Conservation (phyloP, 1,140 invertebrate genomes). For the Neuroterus valhalla region DNA sequence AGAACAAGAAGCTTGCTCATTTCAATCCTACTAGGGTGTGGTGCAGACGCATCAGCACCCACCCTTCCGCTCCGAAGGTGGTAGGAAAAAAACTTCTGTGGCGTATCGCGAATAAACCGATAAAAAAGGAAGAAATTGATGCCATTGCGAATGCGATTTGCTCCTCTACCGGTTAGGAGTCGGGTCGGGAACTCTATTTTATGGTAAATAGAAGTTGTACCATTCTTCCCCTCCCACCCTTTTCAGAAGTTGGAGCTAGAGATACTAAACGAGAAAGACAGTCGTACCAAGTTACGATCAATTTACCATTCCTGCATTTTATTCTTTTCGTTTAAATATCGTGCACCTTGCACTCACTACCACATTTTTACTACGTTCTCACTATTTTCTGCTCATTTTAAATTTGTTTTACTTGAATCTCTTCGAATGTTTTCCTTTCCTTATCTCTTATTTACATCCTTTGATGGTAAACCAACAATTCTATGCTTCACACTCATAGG, state of each 20-base stretch:
- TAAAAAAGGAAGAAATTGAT: constrained; percentile 55
- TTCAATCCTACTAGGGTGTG: too few species aligned
- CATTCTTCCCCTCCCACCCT: constrained; percentile 9
- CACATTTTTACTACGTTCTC: too few species aligned
- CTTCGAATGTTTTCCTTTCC: too few species aligned
- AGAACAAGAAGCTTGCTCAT: too few species aligned
- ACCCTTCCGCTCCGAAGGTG: background rate
- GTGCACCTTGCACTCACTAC: too few species aligned
- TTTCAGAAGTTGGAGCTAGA: constrained; percentile 16
- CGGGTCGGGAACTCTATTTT: constrained; percentile 58
- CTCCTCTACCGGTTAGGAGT: constrained; percentile 44
- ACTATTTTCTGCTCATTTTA: too few species aligned
- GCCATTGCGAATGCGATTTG: constrained; percentile 35
- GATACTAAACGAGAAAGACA: constrained; percentile 4
- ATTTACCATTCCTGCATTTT: constrained; percentile 17
- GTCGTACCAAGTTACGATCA: background rate
- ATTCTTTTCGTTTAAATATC: background rate
- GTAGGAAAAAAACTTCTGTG: constrained; percentile 51
- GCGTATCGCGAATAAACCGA: constrained; percentile 52
- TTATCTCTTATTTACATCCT: too few species aligned
- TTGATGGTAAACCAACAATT: too few species aligned
- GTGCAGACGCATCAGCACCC: background rate
- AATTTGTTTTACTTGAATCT: too few species aligned
- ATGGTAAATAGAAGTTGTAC: constrained; percentile 55
- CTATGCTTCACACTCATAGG: too few species aligned